A percentile compares a stretch with the other conserved stretches of the same genome.
Conservation (phyloP, 64 coral and sea anemone genomes). For the Dendronephthya gigantea region DNA sequence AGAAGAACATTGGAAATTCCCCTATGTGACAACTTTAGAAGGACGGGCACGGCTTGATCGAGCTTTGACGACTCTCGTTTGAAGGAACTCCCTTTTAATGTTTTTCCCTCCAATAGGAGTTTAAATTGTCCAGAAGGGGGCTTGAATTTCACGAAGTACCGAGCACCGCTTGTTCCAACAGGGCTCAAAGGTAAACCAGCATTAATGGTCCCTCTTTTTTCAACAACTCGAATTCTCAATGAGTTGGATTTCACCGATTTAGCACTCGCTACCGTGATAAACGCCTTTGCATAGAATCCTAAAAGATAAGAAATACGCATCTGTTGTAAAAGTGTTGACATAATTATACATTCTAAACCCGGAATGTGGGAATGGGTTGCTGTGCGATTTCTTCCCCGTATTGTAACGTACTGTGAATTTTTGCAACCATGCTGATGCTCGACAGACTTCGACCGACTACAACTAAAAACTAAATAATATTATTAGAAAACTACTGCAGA, state of each 20-base stretch:
- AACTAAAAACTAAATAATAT: background rate
- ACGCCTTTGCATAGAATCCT: background rate
- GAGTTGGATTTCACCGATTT: constrained; percentile 1
- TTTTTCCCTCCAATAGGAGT: constrained; percentile 21
- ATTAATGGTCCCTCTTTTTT: background rate
- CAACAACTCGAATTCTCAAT: constrained; percentile 25
- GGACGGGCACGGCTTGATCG: background rate
- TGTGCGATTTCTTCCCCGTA: too few relatives aligned
- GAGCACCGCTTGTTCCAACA: constrained; percentile 13
- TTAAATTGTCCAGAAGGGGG: constrained; percentile 30
- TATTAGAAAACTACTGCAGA: too few relatives aligned
- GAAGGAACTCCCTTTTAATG: constrained; percentile 34
- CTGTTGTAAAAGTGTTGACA: too few relatives aligned
- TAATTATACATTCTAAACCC: too few relatives aligned
- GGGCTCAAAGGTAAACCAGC: background rate
- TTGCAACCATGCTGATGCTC: too few relatives aligned
- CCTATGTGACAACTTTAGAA: background rate
- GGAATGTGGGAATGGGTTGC: too few relatives aligned
- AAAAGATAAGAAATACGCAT: too few relatives aligned
- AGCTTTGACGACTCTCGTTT: constrained; percentile 1
- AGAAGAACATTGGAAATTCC: background rate
- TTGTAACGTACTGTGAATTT: too few relatives aligned
- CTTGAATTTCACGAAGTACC: constrained; percentile 25
- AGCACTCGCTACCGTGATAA: constrained; percentile 37
- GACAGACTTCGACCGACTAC: too few relatives aligned